A percentile compares a stretch with the other conserved stretches of the same genome.
phyloP scores from a whole-genome alignment of 2,797 vertebrate species.

The Rhinogobio ventralis region DNA sequence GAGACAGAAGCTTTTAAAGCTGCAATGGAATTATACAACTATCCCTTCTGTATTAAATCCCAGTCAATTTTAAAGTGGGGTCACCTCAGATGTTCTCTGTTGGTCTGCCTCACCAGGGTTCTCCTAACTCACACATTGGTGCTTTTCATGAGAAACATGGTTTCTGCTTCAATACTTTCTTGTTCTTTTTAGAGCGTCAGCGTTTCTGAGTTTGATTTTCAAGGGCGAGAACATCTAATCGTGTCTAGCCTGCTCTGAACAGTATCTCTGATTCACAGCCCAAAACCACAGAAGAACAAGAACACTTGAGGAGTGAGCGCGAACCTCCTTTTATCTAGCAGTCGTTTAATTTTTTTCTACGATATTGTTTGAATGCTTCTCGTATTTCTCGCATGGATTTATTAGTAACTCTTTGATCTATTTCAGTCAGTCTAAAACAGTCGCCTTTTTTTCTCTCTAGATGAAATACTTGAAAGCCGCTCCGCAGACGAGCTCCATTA shows the following conservation, averaged over 20 bases:
- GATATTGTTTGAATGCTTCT: slow-evolving; percentile 66
- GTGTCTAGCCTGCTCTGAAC: slow-evolving; percentile 51
- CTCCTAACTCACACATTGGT: background rate
- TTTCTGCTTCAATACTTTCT: slow-evolving; percentile 19
- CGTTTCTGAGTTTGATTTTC: slow-evolving; percentile 58
- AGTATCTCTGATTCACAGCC: slow-evolving; percentile 45
- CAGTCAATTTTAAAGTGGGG: slow-evolving; percentile 60
- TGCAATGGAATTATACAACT: slow-evolving; percentile 48
- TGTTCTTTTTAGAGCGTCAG: slow-evolving; percentile 37
- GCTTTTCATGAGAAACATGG: slow-evolving; percentile 6
- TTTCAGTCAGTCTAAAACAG: slow-evolving; percentile 69
- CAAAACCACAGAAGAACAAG: slow-evolving; percentile 57
- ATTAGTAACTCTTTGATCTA: slow-evolving; percentile 71
- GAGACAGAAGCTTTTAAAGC: slow-evolving; percentile 68
- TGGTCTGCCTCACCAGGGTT: slow-evolving; percentile 12
- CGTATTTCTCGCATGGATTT: slow-evolving; percentile 64
- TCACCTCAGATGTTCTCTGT: slow-evolving; percentile 9
- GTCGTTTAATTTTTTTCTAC: slow-evolving; percentile 65
- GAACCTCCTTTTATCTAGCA: slow-evolving; percentile 65
- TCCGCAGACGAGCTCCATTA: slow-evolving; percentile 65
- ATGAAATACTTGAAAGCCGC: slow-evolving; percentile 72
- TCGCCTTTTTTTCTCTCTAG: slow-evolving; percentile 58
- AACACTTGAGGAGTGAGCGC: slow-evolving; percentile 57
- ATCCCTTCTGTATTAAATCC: slow-evolving; percentile 67
- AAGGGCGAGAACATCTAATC: slow-evolving; percentile 65